Percentiles rank a stretch among this genome's conserved stretches.
phyloP scores from a whole-genome alignment of 2,797 vertebrate genomes.

The Nannoperca australis region DNA sequence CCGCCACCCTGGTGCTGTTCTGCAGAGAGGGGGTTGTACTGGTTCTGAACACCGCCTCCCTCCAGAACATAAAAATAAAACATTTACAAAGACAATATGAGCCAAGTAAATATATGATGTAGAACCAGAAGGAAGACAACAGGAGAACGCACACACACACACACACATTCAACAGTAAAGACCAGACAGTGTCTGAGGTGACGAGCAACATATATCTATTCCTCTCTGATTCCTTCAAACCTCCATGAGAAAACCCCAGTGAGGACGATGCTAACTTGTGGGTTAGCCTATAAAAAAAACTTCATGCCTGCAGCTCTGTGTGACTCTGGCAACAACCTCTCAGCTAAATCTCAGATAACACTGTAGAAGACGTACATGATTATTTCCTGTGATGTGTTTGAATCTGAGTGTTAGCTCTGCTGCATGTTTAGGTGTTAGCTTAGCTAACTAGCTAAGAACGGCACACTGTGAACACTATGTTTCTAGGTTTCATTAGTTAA shows the following conservation, averaged over 20 bases:
- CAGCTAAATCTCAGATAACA: too few relatives aligned
- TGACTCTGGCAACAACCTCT: too few relatives aligned
- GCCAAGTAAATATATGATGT: slow-evolving; percentile 1
- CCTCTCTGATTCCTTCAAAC: slow-evolving; percentile 37
- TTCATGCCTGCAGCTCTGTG: too few relatives aligned
- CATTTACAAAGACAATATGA: background rate
- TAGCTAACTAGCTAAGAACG: background rate
- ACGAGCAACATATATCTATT: slow-evolving; percentile 26
- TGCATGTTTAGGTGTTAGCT: too few relatives aligned
- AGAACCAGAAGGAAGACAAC: background rate
- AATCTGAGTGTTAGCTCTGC: too few relatives aligned
- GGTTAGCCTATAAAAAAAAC: too few relatives aligned
- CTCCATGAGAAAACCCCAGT: too few relatives aligned
- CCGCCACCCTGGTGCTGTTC: background rate
- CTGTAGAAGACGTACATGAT: too few relatives aligned
- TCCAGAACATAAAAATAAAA: background rate
- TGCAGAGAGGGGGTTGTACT: background rate
- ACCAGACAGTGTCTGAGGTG: background rate
- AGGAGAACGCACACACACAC: too few relatives aligned
- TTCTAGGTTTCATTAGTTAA: background rate
- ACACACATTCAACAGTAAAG: background rate
- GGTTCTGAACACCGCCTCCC: background rate
- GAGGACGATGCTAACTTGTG: too few relatives aligned
- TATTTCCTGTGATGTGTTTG: too few relatives aligned
- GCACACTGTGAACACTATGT: background rate